Evolutionary conservation across 2,797 vertebrate genomes (phyloP).

Genomic region (Cetoscarus ocellatus): DNA sequence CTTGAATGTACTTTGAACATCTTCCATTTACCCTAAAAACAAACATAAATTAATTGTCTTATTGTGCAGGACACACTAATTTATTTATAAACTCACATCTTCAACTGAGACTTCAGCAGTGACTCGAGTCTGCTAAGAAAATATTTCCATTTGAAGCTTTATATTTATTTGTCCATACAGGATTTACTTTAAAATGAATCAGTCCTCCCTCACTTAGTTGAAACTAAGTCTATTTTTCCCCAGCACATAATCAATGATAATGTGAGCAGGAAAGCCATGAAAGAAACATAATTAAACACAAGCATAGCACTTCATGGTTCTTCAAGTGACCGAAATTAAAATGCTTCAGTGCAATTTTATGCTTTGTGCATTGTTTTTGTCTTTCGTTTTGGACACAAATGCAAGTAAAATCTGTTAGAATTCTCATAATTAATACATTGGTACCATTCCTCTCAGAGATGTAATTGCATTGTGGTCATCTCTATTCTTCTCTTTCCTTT

Average conservation of each 20-base stretch:
- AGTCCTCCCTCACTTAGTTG: too few species aligned
- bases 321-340: not conserved
- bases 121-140: not conserved
- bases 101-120: not conserved
- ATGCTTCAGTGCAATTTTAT: not conserved
- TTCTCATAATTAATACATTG: constrained; percentile 32
- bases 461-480: constrained; percentile 22
- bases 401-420: not conserved
- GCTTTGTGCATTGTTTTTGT: not conserved
- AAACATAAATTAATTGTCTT: not conserved
- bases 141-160: too few species aligned
- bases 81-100: not conserved
- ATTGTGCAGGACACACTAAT: not conserved
- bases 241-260: not conserved
- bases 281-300: not conserved
- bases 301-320: not conserved
- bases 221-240: too few species aligned
- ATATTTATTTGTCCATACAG: too few species aligned
- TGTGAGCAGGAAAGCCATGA: not conserved
- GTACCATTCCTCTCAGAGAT: not conserved
- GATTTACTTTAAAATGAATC: too few species aligned
- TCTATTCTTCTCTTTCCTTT: constrained; percentile 5
- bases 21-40: too few species aligned
- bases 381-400: not conserved
- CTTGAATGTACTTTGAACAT: too few species aligned